These are phyloP conservation scores for Hystrix brachyura DNA, from an alignment of 2,113 vertebrate genomes.

Conservation along the genomic window DNA sequence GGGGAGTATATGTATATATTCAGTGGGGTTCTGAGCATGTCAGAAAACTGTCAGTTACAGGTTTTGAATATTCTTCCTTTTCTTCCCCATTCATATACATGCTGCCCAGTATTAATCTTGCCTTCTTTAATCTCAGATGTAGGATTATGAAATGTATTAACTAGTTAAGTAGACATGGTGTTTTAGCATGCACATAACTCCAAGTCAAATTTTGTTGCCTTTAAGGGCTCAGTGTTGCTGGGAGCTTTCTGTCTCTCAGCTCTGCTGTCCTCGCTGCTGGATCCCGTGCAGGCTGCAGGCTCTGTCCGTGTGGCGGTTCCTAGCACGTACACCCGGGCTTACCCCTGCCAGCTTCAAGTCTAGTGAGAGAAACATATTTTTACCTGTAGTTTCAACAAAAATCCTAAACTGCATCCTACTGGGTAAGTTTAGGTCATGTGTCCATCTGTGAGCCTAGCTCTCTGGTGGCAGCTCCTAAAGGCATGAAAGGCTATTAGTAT, in stretches of 20 bases:
- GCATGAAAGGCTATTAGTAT: neutral
- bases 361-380: neutral
- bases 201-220: neutral
- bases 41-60: neutral
- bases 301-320: neutral
- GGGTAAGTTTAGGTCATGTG: neutral
- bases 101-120: neutral
- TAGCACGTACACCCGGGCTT: neutral
- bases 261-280: neutral
- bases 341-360: neutral
- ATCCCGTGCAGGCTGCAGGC: neutral
- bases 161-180: neutral
- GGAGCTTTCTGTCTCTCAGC: neutral
- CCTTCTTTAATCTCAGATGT: neutral
- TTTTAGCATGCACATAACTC: neutral
- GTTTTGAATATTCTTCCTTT: conserved; percentile 3
- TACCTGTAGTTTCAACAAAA: neutral
- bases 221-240: neutral
- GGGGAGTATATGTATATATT: neutral
- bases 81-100: neutral
- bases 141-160: neutral
- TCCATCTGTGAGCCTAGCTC: neutral
- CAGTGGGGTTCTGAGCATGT: neutral
- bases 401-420: neutral
- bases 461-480: neutral